Conservation (phyloP, 2,113 vertebrate genomes). For the Tragelaphus scriptus region DNA sequence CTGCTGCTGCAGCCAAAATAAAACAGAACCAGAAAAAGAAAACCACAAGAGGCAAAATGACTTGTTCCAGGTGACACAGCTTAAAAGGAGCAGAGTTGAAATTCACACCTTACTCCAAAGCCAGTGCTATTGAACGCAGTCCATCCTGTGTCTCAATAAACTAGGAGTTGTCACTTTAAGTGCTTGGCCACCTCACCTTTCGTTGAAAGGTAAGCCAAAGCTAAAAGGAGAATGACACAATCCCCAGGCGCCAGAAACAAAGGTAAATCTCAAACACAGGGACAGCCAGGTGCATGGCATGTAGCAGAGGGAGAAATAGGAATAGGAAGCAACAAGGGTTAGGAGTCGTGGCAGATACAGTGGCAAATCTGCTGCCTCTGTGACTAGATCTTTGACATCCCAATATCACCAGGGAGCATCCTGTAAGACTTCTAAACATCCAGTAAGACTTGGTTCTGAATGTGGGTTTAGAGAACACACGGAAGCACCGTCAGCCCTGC, state of each 20-base stretch:
- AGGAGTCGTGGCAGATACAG: rapidly evolving
- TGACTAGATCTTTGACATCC: not conserved
- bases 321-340: too few species aligned
- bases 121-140: not conserved
- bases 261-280: not conserved
- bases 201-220: not conserved
- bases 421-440: too few species aligned
- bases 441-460: not conserved
- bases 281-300: not conserved
- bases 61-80: not conserved
- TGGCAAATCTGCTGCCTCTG: rapidly evolving
- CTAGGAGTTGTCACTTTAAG: not conserved
- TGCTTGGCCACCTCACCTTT: not conserved
- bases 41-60: not conserved
- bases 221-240: not conserved
- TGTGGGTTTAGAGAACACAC: not conserved
- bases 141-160: not conserved
- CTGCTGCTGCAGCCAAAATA: not conserved
- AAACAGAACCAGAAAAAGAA: not conserved
- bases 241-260: not conserved
- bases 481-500: not conserved
- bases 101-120: not conserved
- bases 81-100: not conserved
- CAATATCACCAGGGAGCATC: rapidly evolving
- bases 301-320: not conserved